Evolutionary conservation across 2,113 vertebrate genomes (phyloP).

Genomic region (Glareola pratincola): DNA sequence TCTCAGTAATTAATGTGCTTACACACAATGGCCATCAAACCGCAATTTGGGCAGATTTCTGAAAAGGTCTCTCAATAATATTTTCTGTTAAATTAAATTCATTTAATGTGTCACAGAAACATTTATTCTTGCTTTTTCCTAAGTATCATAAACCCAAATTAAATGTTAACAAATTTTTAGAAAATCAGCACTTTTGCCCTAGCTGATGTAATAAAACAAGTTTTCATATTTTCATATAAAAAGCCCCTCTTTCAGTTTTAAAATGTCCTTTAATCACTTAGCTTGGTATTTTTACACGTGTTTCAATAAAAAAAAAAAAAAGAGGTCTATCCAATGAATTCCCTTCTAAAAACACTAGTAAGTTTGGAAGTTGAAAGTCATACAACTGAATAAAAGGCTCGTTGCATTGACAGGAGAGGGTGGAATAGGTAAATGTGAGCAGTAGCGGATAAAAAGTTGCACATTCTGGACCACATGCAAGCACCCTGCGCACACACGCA

Average conservation of each 20-base stretch:
- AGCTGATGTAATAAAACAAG: slow-evolving; percentile 51
- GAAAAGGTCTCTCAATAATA: background rate
- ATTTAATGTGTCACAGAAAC: background rate
- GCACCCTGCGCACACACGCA: background rate
- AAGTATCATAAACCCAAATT: background rate
- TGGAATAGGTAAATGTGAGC: background rate
- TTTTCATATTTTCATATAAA: slow-evolving; percentile 66
- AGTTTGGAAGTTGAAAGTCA: slow-evolving; percentile 54
- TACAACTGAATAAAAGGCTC: slow-evolving; percentile 62
- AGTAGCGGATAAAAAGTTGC: background rate
- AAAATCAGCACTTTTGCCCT: background rate
- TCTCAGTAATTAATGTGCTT: background rate
- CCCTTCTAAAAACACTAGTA: slow-evolving; percentile 60
- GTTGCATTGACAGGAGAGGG: slow-evolving; percentile 21
- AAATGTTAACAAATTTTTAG: background rate
- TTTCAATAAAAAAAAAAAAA: slow-evolving; percentile 62
- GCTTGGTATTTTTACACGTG: slow-evolving; percentile 71
- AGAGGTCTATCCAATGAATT: slow-evolving; percentile 56
- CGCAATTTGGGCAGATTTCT: background rate
- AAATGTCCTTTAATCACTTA: slow-evolving; percentile 67
- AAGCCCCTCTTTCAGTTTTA: slow-evolving; percentile 51
- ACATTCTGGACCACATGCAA: background rate
- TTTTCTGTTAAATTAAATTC: background rate
- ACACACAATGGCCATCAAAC: background rate
- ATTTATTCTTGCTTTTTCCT: background rate